Conservation (phyloP, 2,797 vertebrate genomes). For the Sebastes aleutianus region DNA sequence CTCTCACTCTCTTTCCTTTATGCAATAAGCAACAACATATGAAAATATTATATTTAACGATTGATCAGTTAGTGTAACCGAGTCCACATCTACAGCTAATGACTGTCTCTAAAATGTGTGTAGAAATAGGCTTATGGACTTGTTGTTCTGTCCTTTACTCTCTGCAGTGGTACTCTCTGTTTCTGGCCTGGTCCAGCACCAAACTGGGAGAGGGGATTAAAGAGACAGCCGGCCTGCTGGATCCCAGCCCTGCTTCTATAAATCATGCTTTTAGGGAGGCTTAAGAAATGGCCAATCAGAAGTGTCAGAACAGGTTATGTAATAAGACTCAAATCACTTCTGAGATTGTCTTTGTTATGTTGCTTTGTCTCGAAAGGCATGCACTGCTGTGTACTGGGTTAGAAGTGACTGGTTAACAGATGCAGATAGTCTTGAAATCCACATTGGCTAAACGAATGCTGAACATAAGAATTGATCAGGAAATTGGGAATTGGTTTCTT, state of each 20-base stretch:
- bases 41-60: constrained; percentile 15
- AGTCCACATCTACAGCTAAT: constrained; percentile 14
- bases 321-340: constrained; percentile 29
- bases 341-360: constrained; percentile 6
- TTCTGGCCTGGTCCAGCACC: constrained; percentile 40
- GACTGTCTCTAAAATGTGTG: constrained; percentile 13
- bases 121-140: constrained; percentile 24
- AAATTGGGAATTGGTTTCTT: not conserved
- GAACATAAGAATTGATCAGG: not conserved
- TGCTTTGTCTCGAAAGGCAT: not conserved
- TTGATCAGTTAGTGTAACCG: constrained; percentile 7
- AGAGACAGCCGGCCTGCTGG: constrained; percentile 42
- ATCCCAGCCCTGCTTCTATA: constrained; percentile 25
- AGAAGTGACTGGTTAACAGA: not conserved
- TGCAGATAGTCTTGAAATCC: not conserved
- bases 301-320: constrained; percentile 40
- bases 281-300: constrained; percentile 41
- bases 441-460: not conserved
- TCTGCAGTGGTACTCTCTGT: constrained; percentile 8
- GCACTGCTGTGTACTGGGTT: not conserved
- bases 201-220: constrained; percentile 41
- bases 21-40: constrained; percentile 18
- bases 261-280: constrained; percentile 38
- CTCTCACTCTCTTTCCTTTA: not conserved
- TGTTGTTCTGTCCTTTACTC: constrained; percentile 14